Evolutionary conservation across 2,888 invertebrate genomes (phyloP).

Genomic region (Idaea aversata): DNA sequence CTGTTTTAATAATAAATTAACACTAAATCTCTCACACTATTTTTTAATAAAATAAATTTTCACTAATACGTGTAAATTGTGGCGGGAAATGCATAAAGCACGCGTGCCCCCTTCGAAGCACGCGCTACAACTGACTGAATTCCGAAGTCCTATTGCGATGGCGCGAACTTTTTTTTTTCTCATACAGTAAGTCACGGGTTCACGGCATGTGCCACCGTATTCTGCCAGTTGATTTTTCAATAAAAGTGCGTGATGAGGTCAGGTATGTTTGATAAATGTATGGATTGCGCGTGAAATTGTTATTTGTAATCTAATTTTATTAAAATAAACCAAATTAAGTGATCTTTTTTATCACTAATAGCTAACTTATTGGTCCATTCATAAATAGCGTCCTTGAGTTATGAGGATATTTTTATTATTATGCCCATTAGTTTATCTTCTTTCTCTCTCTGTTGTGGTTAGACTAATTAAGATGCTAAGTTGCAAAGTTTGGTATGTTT

Average conservation of each 20-base stretch:
- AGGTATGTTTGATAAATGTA: neutral
- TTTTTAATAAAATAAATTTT: neutral
- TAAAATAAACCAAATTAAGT: neutral
- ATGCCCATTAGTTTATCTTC: neutral
- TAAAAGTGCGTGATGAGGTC: neutral
- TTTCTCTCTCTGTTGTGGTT: neutral
- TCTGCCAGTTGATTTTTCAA: neutral
- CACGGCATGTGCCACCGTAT: constrained; percentile 1
- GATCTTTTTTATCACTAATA: neutral
- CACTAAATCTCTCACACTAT: neutral
- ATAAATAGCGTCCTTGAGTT: neutral
- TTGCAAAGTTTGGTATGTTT: neutral
- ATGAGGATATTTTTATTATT: neutral
- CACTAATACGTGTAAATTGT: neutral
- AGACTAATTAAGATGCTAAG: neutral
- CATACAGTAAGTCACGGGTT: neutral
- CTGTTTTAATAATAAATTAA: neutral
- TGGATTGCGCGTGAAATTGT: neutral
- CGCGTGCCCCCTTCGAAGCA: neutral
- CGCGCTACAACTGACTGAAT: neutral
- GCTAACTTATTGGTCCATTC: neutral
- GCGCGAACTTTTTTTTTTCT: neutral
- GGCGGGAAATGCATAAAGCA: neutral
- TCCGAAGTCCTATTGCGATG: neutral
- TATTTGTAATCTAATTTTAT: neutral